Percentiles rank a stretch among this genome's conserved stretches.
Conservation (phyloP, 2,888 invertebrate species). For the Drosophila anomalipes region DNA sequence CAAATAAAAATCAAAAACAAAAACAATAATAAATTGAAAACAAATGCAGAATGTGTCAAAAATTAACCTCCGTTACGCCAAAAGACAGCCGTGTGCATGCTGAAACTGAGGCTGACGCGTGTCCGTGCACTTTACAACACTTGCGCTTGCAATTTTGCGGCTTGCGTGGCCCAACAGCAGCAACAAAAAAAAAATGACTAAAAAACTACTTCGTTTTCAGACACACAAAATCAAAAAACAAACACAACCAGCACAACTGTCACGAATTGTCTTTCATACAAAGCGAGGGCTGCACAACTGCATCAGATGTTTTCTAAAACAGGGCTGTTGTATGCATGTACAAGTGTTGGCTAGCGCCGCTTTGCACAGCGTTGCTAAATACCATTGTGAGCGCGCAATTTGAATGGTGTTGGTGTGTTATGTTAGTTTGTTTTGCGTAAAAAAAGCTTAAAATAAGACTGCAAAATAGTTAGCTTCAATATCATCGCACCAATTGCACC, state of each 20-base stretch:
- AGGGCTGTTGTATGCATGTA: constrained; percentile 20
- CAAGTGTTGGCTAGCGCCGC: constrained; percentile 37
- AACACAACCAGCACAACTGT: constrained; percentile 45
- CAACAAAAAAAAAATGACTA: neutral
- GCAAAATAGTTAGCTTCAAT: constrained; percentile 62
- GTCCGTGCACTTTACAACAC: constrained; percentile 40
- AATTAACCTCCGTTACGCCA: constrained; percentile 84
- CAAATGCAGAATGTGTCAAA: constrained; percentile 10
- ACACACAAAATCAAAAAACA: constrained; percentile 39
- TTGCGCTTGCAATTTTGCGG: constrained; percentile 19
- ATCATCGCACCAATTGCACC: constrained; percentile 76
- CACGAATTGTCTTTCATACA: constrained; percentile 31
- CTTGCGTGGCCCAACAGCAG: constrained; percentile 27
- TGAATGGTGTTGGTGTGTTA: constrained; percentile 12
- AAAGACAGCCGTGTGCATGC: constrained; percentile 85
- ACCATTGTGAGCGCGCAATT: constrained; percentile 3
- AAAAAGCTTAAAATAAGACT: constrained; percentile 9
- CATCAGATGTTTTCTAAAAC: constrained; percentile 41
- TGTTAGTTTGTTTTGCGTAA: neutral
- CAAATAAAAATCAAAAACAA: neutral
- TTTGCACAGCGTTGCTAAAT: constrained; percentile 31
- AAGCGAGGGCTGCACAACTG: constrained; percentile 32
- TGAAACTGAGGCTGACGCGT: constrained; percentile 35
- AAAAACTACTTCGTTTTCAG: constrained; percentile 15
- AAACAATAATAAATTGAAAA: constrained; percentile 16